Conservation (phyloP, 2,113 vertebrate genomes). For the Stomatorhinus ivindoensis region DNA sequence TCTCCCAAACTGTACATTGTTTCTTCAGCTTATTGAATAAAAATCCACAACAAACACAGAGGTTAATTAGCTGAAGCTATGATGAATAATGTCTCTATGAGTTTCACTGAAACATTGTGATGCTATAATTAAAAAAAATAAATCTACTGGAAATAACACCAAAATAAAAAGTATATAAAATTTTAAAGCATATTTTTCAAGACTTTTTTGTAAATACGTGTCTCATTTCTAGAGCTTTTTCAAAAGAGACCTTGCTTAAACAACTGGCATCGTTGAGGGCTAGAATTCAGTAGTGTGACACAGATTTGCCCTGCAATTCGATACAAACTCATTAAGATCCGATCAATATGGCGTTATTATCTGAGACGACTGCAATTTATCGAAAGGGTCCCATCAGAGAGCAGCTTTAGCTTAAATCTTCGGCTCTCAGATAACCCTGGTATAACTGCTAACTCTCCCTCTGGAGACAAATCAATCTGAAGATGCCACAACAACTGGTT, state of each 20-base stretch:
- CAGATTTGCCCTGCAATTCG: constrained; percentile 17
- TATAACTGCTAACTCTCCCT: constrained; percentile 10
- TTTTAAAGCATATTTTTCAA: background rate
- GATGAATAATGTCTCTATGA: background rate
- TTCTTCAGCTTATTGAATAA: background rate
- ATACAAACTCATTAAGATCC: constrained; percentile 15
- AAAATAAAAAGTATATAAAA: background rate
- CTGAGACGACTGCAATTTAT: background rate
- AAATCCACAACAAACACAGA: background rate
- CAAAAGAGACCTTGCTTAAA: background rate
- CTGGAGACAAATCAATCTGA: constrained; percentile 19
- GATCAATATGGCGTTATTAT: constrained; percentile 28
- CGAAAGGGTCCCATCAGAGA: constrained; percentile 1
- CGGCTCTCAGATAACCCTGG: constrained; percentile 24
- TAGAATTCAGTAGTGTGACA: background rate
- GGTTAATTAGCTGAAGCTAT: background rate
- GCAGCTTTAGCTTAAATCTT: background rate
- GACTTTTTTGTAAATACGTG: background rate
- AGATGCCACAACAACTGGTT: constrained; percentile 17
- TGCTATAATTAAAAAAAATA: background rate
- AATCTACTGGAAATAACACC: background rate
- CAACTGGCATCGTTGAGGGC: background rate
- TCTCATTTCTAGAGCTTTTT: background rate
- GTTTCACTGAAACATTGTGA: background rate
- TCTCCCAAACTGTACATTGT: background rate